Percentiles rank a stretch among this genome's conserved stretches.
Conservation (phyloP, 1,140 invertebrate species). For the Matsumurasca onukii region DNA sequence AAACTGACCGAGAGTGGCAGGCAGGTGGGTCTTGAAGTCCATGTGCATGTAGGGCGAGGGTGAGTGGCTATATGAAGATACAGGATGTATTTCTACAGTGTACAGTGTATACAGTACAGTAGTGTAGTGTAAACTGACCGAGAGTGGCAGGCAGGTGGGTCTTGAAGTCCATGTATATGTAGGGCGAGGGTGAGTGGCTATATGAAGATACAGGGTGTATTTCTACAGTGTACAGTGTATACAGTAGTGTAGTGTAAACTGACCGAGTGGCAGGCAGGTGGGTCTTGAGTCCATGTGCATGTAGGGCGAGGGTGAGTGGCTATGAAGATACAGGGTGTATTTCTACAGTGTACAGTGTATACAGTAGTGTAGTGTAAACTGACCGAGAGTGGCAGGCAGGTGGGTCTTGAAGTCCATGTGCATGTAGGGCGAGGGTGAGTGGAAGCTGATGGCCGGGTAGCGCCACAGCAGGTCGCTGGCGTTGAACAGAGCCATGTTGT, state of each 20-base stretch:
- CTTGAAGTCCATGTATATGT: conserved; percentile 85
- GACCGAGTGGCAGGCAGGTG: too few species aligned
- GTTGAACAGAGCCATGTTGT: conserved; percentile 65
- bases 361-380: conserved; percentile 38
- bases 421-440: conserved; percentile 58
- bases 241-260: too few species aligned
- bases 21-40: conserved; percentile 84
- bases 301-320: too few species aligned
- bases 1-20: conserved; percentile 63
- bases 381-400: conserved; percentile 70
- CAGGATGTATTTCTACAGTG: too few species aligned
- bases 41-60: conserved; percentile 62
- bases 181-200: too few species aligned
- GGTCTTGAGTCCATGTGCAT: too few species aligned
- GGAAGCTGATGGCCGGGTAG: conserved; percentile 67
- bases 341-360: too few species aligned
- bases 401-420: conserved; percentile 84
- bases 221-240: too few species aligned
- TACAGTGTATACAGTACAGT: too few species aligned
- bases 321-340: too few species aligned
- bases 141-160: conserved; percentile 77
- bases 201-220: too few species aligned
- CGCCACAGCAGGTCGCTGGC: conserved; percentile 78
- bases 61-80: too few species aligned
- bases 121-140: conserved; percentile 48